A percentile compares a stretch with the other conserved stretches of the same genome.
Evolutionary conservation across 2,888 invertebrate species (phyloP).

Genomic region (Lepidochrysops patricia): DNA sequence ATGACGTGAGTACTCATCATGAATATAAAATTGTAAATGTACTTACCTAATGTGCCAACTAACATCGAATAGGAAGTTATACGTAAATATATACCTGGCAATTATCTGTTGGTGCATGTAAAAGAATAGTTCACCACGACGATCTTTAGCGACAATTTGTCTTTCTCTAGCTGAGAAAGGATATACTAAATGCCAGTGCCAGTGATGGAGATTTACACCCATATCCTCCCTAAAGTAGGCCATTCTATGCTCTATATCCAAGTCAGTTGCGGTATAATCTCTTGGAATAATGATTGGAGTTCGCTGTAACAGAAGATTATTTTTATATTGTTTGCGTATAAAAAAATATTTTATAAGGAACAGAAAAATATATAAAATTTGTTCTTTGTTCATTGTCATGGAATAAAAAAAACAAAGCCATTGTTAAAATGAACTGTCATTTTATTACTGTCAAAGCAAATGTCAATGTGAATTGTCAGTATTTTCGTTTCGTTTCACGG

Average conservation of each 20-base stretch:
- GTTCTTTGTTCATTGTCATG: no score
- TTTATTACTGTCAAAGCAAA: no score
- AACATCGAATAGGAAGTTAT: not conserved
- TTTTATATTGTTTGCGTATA: no score
- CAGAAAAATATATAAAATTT: no score
- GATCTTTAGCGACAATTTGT: constrained; percentile 81
- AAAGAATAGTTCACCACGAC: constrained; percentile 86
- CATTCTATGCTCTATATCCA: constrained; percentile 85
- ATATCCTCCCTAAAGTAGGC: constrained; percentile 90
- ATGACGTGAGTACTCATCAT: no score
- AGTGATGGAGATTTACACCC: constrained; percentile 86
- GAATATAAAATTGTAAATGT: no score
- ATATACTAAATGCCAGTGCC: constrained; percentile 89
- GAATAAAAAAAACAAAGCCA: no score
- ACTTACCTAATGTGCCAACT: no score
- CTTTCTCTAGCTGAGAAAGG: constrained; percentile 74
- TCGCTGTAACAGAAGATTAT: constrained; percentile 45
- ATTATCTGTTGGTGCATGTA: constrained; percentile 81
- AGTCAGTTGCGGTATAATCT: constrained; percentile 86
- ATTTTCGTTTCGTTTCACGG: no score
- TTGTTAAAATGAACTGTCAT: no score
- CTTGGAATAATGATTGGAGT: constrained; percentile 81
- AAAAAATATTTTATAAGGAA: no score
- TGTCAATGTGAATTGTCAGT: no score
- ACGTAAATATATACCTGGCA: constrained; percentile 44